Conservation (phyloP, 1,140 invertebrate species). For the Drosophila jambulina region DNA sequence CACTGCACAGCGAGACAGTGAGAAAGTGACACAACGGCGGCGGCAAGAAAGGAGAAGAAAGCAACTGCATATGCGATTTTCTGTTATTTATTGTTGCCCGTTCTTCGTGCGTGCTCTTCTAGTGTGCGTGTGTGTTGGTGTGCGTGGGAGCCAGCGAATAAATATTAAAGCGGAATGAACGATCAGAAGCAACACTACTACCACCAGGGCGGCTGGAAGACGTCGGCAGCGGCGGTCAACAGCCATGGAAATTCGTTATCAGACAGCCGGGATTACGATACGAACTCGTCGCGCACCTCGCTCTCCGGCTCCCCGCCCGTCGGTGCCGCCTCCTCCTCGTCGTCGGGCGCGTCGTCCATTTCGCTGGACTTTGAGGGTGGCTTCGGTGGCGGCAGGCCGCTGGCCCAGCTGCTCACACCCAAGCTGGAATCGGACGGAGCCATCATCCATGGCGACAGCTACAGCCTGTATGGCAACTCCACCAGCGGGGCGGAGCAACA, state of each 20-base stretch:
- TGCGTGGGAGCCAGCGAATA: constrained; percentile 56
- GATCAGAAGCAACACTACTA: constrained; percentile 48
- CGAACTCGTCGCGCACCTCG: constrained; percentile 74
- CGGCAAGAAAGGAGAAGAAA: constrained; percentile 1
- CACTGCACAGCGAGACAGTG: constrained; percentile 31
- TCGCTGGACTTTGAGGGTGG: constrained; percentile 40
- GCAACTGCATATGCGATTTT: constrained; percentile 62
- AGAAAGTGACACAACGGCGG: constrained; percentile 53
- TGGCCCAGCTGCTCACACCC: constrained; percentile 53
- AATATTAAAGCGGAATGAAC: constrained; percentile 71
- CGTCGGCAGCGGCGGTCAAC: constrained; percentile 31
- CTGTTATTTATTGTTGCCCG: constrained; percentile 16
- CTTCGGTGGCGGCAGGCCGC: constrained; percentile 51
- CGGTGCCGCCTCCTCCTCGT: constrained; percentile 41
- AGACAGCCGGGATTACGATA: constrained; percentile 81
- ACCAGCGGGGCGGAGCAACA: constrained; percentile 69
- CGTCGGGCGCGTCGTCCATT: constrained; percentile 33
- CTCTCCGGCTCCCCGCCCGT: constrained; percentile 66
- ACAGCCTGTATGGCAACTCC: constrained; percentile 54
- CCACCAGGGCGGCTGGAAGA: constrained; percentile 39
- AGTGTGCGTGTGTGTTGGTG: constrained; percentile 46
- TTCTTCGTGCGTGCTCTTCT: constrained; percentile 12
- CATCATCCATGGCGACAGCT: constrained; percentile 34
- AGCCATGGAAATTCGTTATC: constrained; percentile 74
- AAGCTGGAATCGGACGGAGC: constrained; percentile 38